These are phyloP conservation scores for Entomyzon cyanotis DNA, from an alignment of 2,113 vertebrate species.

Conservation along the genomic window DNA sequence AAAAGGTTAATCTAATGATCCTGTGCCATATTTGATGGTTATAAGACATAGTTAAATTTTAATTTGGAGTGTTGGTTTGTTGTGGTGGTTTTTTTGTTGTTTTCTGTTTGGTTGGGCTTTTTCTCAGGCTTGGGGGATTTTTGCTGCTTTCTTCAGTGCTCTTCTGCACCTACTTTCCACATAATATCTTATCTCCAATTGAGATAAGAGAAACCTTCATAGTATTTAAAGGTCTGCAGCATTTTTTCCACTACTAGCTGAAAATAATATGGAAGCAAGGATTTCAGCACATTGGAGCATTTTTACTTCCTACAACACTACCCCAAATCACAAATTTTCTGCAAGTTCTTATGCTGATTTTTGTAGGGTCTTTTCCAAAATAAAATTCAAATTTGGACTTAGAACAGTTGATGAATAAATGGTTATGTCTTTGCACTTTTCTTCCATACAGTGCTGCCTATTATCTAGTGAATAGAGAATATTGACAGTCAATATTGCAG, in stretches of 20 bases:
- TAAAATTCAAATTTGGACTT: neutral
- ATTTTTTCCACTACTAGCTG: neutral
- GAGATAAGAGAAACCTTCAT: neutral
- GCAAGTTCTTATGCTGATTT: neutral
- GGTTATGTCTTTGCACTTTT: neutral
- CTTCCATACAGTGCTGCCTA: neutral
- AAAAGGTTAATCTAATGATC: conserved; percentile 47
- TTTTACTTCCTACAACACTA: neutral
- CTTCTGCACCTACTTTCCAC: neutral
- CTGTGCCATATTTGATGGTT: neutral
- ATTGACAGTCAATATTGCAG: neutral
- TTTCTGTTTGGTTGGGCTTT: neutral
- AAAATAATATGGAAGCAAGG: neutral
- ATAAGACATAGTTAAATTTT: neutral
- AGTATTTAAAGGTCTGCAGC: neutral
- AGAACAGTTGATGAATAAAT: neutral
- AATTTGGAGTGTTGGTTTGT: neutral
- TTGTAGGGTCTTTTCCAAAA: neutral
- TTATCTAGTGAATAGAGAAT: neutral
- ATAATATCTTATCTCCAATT: neutral
- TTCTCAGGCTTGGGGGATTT: neutral
- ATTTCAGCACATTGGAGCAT: neutral
- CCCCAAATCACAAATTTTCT: neutral
- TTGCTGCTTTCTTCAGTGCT: neutral
- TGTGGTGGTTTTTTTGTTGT: neutral